Evolutionary conservation across 2,797 vertebrate species (phyloP), one percentile per base, ranked within the genome.

Genomic region (Gastrophryne carolinensis): DNA sequence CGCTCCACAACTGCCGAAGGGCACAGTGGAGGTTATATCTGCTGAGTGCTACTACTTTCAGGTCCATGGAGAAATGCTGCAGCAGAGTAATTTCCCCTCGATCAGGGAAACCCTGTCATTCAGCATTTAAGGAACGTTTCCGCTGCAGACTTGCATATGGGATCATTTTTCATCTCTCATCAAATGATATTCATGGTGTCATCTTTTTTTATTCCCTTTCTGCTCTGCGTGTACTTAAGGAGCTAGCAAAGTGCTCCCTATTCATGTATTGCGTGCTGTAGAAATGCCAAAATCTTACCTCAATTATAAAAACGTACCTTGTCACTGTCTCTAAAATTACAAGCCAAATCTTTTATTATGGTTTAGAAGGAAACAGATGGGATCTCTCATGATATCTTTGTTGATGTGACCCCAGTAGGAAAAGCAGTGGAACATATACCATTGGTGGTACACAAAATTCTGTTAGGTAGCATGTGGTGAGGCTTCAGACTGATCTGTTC

Each of bases 1-100:
- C 27, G 58, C 56, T 76, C 26, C 66, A 71, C 29, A 60, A 68
- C 49, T 26, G 37, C 68, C 15, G 60, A 78, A 72, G 68, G 61
- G 75, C 75, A 66, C 30, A 23, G 24, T 30, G 34, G 61, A 75
- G 67, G 60, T 65, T 75, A 65, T 52, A 58, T 65, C 39, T 75
- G 78, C 72, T 60, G 78, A 79, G 65, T 53, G 35, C 41, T 34
- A 35, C 54, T 71, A 41, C 66, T 71, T 62, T 37, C 39, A 17
- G n/a, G 52, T 71, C 72, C 72, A 72, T 53, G 15, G 72, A 60
- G 78, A 74, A 63, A 65, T 6, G n/a, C 73, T 69, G 73, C 75
- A 72, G 67, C 57, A 39, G 35, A 65, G 41, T 57, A 66, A 63
- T 66, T 63, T 75, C 50, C 53, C 17, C 58, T 13, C 17, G 54